These are phyloP conservation scores for Spicauda simplicius DNA, from an alignment of 2,888 invertebrate species.

Conservation along the genomic window DNA sequence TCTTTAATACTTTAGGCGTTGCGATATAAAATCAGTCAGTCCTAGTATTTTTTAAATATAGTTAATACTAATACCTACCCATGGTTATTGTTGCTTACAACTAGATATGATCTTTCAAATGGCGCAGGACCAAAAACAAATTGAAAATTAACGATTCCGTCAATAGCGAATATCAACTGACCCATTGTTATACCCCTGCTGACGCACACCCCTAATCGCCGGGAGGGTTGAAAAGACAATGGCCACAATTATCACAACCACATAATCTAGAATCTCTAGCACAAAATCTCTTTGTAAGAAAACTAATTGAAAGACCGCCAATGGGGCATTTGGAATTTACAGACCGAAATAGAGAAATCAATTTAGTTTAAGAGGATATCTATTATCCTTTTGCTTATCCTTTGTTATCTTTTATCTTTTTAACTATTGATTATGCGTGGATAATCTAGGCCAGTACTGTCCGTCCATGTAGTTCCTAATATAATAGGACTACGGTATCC, in stretches of 20 bases:
- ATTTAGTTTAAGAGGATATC: slow-evolving; percentile 3
- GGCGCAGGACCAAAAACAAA: background rate
- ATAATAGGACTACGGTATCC: too few relatives aligned
- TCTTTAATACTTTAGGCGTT: too few relatives aligned
- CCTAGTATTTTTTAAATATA: too few relatives aligned
- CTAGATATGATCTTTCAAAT: background rate
- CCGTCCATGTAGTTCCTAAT: too few relatives aligned
- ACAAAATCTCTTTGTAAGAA: slow-evolving; percentile 31
- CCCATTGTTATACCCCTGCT: slow-evolving; percentile 21
- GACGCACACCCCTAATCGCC: slow-evolving; percentile 30
- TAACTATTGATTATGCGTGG: background rate
- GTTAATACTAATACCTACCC: background rate
- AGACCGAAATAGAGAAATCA: slow-evolving; percentile 10
- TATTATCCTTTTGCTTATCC: background rate
- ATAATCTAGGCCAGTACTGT: too few relatives aligned
- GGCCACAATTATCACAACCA: slow-evolving; percentile 33
- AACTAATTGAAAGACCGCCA: slow-evolving; percentile 39
- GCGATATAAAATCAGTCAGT: too few relatives aligned
- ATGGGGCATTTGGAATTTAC: slow-evolving; percentile 12
- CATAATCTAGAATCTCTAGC: slow-evolving; percentile 26
- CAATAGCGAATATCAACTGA: slow-evolving; percentile 21
- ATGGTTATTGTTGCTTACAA: background rate
- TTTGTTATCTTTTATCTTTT: background rate
- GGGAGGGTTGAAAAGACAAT: slow-evolving; percentile 34
- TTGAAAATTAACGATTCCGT: slow-evolving; percentile 7